Conservation (phyloP, 2,888 invertebrate genomes). For the Teinopalpus imperialis region DNA sequence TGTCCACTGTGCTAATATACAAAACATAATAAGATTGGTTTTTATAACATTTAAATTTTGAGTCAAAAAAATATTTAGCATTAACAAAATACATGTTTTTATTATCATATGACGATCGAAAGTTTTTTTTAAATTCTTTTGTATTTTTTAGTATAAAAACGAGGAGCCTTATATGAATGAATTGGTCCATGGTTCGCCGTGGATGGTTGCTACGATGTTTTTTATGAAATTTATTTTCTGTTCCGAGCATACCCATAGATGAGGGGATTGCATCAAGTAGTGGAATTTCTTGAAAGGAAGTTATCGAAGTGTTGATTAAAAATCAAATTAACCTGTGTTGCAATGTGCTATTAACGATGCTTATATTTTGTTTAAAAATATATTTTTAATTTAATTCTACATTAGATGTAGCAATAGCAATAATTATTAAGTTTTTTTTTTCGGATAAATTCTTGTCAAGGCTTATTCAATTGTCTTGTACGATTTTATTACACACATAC, state of each 20-base stretch:
- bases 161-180: slow-evolving; percentile 64
- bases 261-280: slow-evolving; percentile 26
- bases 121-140: slow-evolving; percentile 36
- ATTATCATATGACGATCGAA: slow-evolving; percentile 18
- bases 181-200: slow-evolving; percentile 42
- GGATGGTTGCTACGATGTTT: slow-evolving; percentile 60
- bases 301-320: slow-evolving; percentile 4
- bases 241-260: slow-evolving; percentile 32
- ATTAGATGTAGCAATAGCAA: not conserved
- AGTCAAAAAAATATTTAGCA: slow-evolving; percentile 14
- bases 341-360: not conserved
- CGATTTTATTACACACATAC: no score
- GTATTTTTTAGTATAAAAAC: slow-evolving; percentile 48
- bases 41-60: no score
- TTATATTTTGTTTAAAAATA: slow-evolving; percentile 3
- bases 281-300: slow-evolving; percentile 22
- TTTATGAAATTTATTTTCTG: slow-evolving; percentile 43
- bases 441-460: no score
- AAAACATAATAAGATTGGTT: no score
- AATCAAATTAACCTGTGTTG: not conserved
- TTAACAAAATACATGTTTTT: slow-evolving; percentile 25
- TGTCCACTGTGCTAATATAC: no score
- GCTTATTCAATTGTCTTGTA: no score
- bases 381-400: no score
- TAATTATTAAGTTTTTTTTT: not conserved